phyloP scores from a whole-genome alignment of 2,797 vertebrate genomes.

The Phalloptychus januarius region DNA sequence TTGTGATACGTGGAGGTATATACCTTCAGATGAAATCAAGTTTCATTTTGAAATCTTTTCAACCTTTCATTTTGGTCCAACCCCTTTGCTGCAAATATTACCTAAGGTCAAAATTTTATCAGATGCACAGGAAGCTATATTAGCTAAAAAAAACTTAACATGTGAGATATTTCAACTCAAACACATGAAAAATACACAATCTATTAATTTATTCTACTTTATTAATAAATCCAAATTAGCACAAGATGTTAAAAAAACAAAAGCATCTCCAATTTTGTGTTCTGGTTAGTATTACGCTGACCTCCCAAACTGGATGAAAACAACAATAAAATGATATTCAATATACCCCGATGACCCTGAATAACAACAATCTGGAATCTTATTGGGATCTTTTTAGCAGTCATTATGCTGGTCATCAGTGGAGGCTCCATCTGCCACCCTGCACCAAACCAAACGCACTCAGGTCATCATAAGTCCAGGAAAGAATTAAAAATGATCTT shows the following conservation, averaged over 20 bases:
- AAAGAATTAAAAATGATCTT: not conserved
- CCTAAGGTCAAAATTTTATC: not conserved
- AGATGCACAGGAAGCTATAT: not conserved
- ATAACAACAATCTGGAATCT: not conserved
- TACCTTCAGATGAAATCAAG: not conserved
- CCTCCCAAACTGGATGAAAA: not conserved
- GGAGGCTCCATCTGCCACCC: not conserved
- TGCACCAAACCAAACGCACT: not conserved
- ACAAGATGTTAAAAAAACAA: not conserved
- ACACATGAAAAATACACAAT: not conserved
- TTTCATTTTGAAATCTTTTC: not conserved
- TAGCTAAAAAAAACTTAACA: not conserved
- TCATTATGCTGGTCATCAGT: not conserved
- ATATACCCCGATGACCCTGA: not conserved
- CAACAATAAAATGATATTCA: too few relatives aligned
- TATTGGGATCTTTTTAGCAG: not conserved
- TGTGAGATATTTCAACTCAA: not conserved
- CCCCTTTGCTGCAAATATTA: not conserved
- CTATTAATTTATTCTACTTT: not conserved
- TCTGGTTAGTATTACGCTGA: not conserved
- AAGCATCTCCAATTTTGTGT: not conserved
- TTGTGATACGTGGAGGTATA: not conserved
- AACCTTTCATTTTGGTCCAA: not conserved
- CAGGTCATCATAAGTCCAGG: not conserved
- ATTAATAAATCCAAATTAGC: not conserved